Base-by-base conservation (phyloP, 1,140 invertebrate genomes). In the Drosophila athabasca region DNA sequence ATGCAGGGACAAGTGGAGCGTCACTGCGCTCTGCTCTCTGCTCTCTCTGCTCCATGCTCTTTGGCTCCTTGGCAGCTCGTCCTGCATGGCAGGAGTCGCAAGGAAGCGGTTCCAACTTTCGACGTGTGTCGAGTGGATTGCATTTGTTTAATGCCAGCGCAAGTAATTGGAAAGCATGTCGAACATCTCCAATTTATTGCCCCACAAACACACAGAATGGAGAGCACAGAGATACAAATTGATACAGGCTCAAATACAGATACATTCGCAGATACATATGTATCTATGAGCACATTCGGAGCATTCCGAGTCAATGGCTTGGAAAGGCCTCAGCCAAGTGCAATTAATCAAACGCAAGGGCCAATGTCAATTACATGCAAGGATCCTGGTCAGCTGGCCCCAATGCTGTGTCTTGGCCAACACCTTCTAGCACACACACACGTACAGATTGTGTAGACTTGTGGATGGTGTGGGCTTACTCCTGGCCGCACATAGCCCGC, bases 301-400 rank as follows among this genome's bases (percentile, higher is more conserved):
- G 82, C 78, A 84, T 84, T 76, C 79, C 72, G 62, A 88, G 68
- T 69, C 83, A 88, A 88, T 87, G 83, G 66, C 41, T 79, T 73
- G 79, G 59, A 83, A 88, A 45, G 62, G 68, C 82, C 62, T 43
- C 83, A 73, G 84, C 76, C 81, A 62, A 83, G 64, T 64, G 68
- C 79, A 88, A 88, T 88, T 88, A 89, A 88, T 88, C 83, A 88
- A 83, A 88, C 65, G 79, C 66, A 66, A 76, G 61, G 66, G 26
- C 75, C 70, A 76, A 76, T 81, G 77, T 66, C 72, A 87, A 76
- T 65, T 81, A 76, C 64, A 77, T 59, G 58, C 72, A 62, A 50
- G 48, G 52, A 15, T n/a, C 19, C 24, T 17, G 26, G 49, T 41
- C 29, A 57, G 52, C 31, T 48, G 29, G 49, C 54, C 43, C 24